A percentile compares a stretch with the other conserved stretches of the same genome.
These are phyloP conservation scores for Boulengeromyrus knoepffleri DNA, from an alignment of 2,113 vertebrate genomes.

Conservation along the genomic window DNA sequence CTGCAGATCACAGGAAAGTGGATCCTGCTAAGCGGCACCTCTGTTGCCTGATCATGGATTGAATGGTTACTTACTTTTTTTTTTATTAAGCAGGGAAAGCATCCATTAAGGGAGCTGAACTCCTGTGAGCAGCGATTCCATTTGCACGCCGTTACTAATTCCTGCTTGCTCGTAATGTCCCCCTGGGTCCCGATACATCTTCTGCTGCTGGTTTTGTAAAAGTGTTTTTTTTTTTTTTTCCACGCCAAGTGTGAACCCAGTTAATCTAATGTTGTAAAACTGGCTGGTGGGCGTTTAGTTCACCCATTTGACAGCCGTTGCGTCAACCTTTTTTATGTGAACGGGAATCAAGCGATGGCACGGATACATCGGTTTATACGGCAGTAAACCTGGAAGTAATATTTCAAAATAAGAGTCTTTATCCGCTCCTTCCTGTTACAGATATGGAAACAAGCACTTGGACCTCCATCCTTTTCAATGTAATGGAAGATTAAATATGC, in stretches of 20 bases:
- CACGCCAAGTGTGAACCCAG: slow-evolving; percentile 54
- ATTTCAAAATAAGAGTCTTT: slow-evolving; percentile 8
- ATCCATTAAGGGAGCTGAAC: not conserved
- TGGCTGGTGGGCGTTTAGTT: slow-evolving; percentile 21
- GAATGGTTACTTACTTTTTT: not conserved
- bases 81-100: not conserved
- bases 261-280: slow-evolving; percentile 55
- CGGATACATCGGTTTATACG: not conserved
- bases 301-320: slow-evolving; percentile 26
- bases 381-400: not conserved
- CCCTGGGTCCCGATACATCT: slow-evolving; percentile 41
- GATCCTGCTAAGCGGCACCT: not conserved
- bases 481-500: not conserved
- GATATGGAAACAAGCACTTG: not conserved
- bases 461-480: not conserved
- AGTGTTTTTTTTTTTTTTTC: slow-evolving; percentile 38
- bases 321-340: not conserved
- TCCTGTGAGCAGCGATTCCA: not conserved
- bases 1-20: not conserved
- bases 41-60: not conserved
- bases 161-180: slow-evolving; percentile 31
- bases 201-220: slow-evolving; percentile 48
- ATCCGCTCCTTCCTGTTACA: not conserved
- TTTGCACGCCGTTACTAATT: slow-evolving; percentile 15
- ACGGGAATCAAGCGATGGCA: not conserved